Evolutionary conservation across 2,888 invertebrate genomes (phyloP).

Genomic region (Acheta domesticus): DNA sequence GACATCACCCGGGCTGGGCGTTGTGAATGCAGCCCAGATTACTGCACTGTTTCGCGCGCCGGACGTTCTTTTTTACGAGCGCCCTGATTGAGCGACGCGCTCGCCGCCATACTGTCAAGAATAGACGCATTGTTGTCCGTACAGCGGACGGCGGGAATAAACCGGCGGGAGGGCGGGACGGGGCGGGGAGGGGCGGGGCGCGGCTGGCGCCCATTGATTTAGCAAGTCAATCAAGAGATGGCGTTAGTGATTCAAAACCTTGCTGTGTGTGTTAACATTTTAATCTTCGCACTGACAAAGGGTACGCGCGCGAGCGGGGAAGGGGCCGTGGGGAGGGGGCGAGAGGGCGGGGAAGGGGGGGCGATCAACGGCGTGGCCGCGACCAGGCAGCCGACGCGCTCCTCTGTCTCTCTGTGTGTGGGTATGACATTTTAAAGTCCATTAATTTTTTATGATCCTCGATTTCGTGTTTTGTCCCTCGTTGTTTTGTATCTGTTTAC

Average conservation of each 20-base stretch:
- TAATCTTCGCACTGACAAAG: constrained; percentile 5
- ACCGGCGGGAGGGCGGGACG: background rate
- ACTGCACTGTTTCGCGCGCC: background rate
- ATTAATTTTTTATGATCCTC: constrained; percentile 24
- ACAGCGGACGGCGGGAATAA: background rate
- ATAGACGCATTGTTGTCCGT: constrained; percentile 3
- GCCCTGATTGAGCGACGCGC: constrained; percentile 2
- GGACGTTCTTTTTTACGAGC: constrained; percentile 18
- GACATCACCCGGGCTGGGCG: background rate
- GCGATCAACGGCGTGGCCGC: background rate
- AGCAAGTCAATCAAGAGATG: constrained; percentile 18
- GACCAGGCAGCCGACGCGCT: background rate
- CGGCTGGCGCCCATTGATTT: background rate
- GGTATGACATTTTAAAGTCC: constrained; percentile 24
- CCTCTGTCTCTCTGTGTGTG: constrained; percentile 18
- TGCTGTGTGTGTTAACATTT: constrained; percentile 9
- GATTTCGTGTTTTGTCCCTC: background rate
- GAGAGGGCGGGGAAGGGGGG: background rate
- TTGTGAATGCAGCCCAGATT: background rate
- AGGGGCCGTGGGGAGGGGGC: background rate
- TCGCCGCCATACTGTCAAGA: constrained; percentile 9
- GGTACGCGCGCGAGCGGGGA: background rate
- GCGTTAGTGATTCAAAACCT: constrained; percentile 18
- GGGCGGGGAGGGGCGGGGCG: background rate
- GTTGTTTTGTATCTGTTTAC: constrained; percentile 18